Percentiles rank a stretch among this genome's conserved stretches.
Conservation (phyloP, 2,888 invertebrate genomes). For the Nymphalis c-album region DNA sequence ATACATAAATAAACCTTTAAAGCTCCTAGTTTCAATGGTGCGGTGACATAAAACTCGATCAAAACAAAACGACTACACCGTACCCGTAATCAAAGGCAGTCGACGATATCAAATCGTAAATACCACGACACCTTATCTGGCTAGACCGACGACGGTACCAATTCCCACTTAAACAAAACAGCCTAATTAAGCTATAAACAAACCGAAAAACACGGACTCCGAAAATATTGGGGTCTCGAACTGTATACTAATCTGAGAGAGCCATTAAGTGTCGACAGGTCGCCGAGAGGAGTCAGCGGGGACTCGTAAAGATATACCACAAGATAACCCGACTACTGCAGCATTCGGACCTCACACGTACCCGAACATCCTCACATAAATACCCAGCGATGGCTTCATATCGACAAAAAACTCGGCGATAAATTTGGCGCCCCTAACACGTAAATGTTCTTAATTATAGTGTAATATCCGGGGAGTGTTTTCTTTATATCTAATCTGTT, state of each 20-base stretch:
- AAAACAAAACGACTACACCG: conserved; percentile 63
- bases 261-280: conserved; percentile 79
- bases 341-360: conserved; percentile 75
- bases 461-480: conserved; percentile 72
- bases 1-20: conserved; percentile 36
- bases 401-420: conserved; percentile 79
- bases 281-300: conserved; percentile 69
- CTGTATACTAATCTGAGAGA: conserved; percentile 68
- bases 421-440: conserved; percentile 80
- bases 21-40: conserved; percentile 39
- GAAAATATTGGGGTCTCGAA: conserved; percentile 63
- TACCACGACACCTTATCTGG: conserved; percentile 78
- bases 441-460: conserved; percentile 80
- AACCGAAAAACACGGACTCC: conserved; percentile 75
- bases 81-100: conserved; percentile 51
- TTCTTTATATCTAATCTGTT: conserved; percentile 73
- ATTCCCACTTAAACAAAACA: conserved; percentile 78
- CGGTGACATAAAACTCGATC: conserved; percentile 54
- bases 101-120: conserved; percentile 72
- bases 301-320: conserved; percentile 79
- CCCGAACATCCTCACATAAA: conserved; percentile 70
- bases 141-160: conserved; percentile 68
- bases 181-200: conserved; percentile 81
- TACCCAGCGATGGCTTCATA: conserved; percentile 76
- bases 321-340: conserved; percentile 77